Evolutionary conservation across 1,140 invertebrate genomes (phyloP), one percentile per base, ranked within the genome.

Genomic region (Papilio helenus): DNA sequence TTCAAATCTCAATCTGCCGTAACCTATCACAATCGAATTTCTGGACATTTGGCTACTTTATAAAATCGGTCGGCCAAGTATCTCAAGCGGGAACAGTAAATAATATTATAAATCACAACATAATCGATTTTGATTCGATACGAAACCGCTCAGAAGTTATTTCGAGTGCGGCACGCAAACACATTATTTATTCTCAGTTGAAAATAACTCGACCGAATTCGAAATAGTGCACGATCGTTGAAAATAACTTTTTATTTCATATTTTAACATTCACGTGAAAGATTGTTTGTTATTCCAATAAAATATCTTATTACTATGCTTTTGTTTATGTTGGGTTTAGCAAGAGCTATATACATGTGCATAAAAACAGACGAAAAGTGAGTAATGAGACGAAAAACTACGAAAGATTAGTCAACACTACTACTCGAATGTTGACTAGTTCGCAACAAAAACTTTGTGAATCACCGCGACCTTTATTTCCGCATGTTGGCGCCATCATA

Each of bases 201-300:
- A 44, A 74, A 74, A 74, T 74, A 74, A 74, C 72, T 49, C 42
- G 72, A 74, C 72, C 72, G 72, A 74, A 74, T 74, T 74, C 20
- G 20, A 74, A 74, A 74, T 74, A 74, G 72, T 73, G n/a, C 44
- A 49, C 44, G 42, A 20, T 23, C 44, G 72, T 73, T 39, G 44
- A 74, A 49, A 74, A 49, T 26, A 74, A 49, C 72, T 42, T 74
- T 72, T 74, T 46, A 74, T 72, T 39, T 72, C 16, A 74, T 49
- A 74, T 26, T 23, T 23, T 74, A 46, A 29, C 61, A 68, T 68
- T 68, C 18, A 68, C 26, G 14, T 16, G 58, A 68, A 68, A 29
- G 10, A 16, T 68, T 68, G 16, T 68, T 68, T 68, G 61, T 68
- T 68, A 8, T 29, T 68, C 26, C 5, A 18, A 68, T 29, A 68